A percentile compares a stretch with the other conserved stretches of the same genome.
Conservation (phyloP, 2,888 invertebrate genomes). For the Ophraella communa region DNA sequence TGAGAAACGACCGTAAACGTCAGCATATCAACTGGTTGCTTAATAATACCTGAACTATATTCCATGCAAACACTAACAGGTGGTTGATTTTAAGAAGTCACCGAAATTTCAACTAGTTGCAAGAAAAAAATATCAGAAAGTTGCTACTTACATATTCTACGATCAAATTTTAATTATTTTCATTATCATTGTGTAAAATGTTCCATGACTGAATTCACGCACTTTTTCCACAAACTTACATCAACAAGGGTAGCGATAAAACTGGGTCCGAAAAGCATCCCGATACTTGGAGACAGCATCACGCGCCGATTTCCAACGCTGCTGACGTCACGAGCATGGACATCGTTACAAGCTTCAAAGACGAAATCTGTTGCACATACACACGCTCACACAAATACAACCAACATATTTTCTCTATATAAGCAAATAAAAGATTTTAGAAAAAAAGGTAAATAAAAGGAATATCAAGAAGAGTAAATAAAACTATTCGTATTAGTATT, state of each 20-base stretch:
- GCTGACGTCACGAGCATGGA: slow-evolving; percentile 49
- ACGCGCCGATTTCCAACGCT: slow-evolving; percentile 55
- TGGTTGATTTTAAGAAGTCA: slow-evolving; percentile 3
- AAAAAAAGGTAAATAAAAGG: no score
- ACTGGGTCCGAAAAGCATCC: slow-evolving; percentile 33
- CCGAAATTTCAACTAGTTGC: neutral
- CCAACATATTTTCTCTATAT: no score
- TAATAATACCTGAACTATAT: slow-evolving; percentile 7
- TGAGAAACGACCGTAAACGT: neutral
- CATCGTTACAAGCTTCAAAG: slow-evolving; percentile 14
- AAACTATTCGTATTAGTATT: no score
- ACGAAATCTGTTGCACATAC: neutral
- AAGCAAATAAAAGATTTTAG: no score
- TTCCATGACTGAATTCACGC: slow-evolving; percentile 20
- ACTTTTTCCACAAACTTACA: slow-evolving; percentile 26
- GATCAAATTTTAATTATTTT: slow-evolving; percentile 5
- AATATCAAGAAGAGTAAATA: no score
- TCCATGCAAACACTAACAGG: slow-evolving; percentile 11
- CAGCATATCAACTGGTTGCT: neutral
- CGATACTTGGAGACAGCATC: slow-evolving; percentile 45
- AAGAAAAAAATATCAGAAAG: neutral
- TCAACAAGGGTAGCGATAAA: slow-evolving; percentile 33
- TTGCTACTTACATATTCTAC: neutral
- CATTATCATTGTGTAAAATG: neutral
- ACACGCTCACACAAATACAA: no score